Evolutionary conservation across 2,113 vertebrate genomes (phyloP).

Genomic region (Benitochromis conjunctus): DNA sequence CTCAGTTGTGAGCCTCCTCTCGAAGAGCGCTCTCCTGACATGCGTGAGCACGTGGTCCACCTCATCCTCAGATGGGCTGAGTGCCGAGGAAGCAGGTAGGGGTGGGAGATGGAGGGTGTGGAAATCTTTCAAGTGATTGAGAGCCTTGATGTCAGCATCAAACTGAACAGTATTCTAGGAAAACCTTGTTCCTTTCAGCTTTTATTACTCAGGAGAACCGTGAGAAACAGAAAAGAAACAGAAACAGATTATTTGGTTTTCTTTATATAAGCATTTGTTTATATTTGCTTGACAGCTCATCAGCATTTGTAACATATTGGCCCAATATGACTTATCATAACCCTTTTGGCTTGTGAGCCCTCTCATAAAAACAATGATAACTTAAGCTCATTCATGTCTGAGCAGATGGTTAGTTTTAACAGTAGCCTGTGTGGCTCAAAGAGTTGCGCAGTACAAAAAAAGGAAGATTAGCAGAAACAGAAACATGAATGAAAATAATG

Average conservation of each 20-base stretch:
- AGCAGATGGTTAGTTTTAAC: neutral
- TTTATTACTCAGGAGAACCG: neutral
- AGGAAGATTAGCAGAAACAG: neutral
- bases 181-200: neutral
- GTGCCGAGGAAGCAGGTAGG: neutral
- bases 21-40: neutral
- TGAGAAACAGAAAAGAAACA: neutral
- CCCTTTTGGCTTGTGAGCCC: neutral
- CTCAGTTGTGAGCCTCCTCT: neutral
- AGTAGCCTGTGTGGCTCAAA: neutral
- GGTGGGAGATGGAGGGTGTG: neutral
- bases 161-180: neutral
- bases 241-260: neutral
- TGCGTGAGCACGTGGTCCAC: neutral
- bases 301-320: neutral
- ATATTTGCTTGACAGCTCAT: neutral
- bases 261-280: neutral
- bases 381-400: neutral
- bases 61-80: neutral
- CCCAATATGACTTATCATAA: neutral
- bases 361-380: neutral
- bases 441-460: neutral
- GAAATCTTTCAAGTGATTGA: neutral
- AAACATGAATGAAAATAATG: neutral
- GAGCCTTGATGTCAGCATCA: slow-evolving; percentile 18